Base-by-base conservation (phyloP, 2,797 vertebrate species). In the Sternotherus odoratus region DNA sequence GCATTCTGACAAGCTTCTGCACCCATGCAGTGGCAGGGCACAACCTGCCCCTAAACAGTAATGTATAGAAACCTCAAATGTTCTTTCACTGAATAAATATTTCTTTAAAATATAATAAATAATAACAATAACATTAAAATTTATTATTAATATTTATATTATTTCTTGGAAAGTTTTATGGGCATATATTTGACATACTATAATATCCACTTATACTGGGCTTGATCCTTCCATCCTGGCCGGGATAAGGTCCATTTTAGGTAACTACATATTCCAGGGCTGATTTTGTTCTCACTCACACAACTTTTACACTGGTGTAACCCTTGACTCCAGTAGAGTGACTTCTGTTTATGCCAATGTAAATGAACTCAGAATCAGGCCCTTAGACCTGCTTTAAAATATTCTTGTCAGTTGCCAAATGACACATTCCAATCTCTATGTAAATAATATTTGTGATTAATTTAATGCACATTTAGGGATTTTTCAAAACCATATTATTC, bases 361-460 rank as follows among this genome's bases (percentile, higher is more conserved):
- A 95, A 94, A 83, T 85, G 88, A 85, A 54, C 90, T 90, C 88
- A 85, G 63, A 84, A 81, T 90, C 79, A 83, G 50, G 69, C 12
- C 69, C 60, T 26, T 7, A 79, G 50, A 86, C 54, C 26, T 86
- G 28, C 24, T 85, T 94, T 90, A 92, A 91, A 91, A 84, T 88
- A 91, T 24, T 39, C n/a, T 39, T 81, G 91, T 69, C 82, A 36
- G 5, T 82, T 91, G 88, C 79, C 33, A 82, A 87, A 89, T 30
- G 48, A 90, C 33, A 75, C 88, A 83, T 82, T 91, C 79, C 60
- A 95, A 78, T 81, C 53, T 80, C 66, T 93, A 30, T 90, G 89
- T 93, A 96, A 96, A 89, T 92, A 93, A 90, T 85, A 36, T 23
- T 26, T 79, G 30, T 95, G 89, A 94, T 95, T 95, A 95, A 93